Evolutionary conservation across 2,888 invertebrate genomes (phyloP), one percentile per base, ranked within the genome.

Genomic region (Macrophya alboannulata): DNA sequence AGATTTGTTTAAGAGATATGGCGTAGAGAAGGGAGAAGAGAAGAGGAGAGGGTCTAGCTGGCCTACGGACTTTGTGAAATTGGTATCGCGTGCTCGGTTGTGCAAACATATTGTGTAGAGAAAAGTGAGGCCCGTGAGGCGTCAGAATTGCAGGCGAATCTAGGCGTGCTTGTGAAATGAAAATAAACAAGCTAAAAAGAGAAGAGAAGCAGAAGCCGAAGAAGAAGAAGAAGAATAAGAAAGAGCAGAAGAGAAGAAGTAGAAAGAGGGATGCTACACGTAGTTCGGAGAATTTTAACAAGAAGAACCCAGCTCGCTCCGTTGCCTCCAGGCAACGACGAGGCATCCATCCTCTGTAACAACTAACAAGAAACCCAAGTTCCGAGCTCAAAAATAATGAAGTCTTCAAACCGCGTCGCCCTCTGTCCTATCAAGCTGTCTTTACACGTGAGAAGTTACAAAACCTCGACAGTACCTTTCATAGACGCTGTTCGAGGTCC

Each of bases 271-370:
- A 76, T 84, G 84, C 84, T 86, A 85, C 74, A 85, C 87, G 88
- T 87, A 90, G 89, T 90, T 90, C 87, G 87, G 89, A 91, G 91
- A 91, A 91, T 92, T 91, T 92, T 92, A 92, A 92, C 92, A 90
- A 92, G 92, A 89, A 81, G 79, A 81, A 43, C 81, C 81, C 77
- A 51, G 31, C 62, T 62, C 55, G 77, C 51, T 77, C 31, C 31
- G 59, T 40, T 43, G 81, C 81, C 81, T 81, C 43, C 43, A 62
- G 81, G 81, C 81, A 43, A 81, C 81, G 62, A 55, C 31, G 43
- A 81, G 81, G 81, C 81, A 81, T 59, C 81, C 81, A 81, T 81
- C 81, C 81, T 81, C 81, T 62, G 81, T 81, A 81, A 62, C 81
- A 81, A 81, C 81, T 81, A 81, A 81, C 81, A 81, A 81, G 81